Evolutionary conservation across 1,140 invertebrate species (phyloP), one percentile per base, ranked within the genome.

Genomic region (Lepidurus packardi): DNA sequence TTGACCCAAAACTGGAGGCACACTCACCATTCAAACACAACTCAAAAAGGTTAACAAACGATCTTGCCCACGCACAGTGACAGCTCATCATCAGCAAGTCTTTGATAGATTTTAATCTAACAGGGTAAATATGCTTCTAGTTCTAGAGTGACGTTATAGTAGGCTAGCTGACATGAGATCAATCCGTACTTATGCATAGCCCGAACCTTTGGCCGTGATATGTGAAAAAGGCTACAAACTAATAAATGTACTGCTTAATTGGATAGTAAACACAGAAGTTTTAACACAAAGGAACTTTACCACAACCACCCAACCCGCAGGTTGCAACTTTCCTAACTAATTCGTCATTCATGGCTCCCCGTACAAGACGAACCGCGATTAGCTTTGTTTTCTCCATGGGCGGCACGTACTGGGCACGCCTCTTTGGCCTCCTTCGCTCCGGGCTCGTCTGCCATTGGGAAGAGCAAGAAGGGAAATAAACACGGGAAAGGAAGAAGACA

Each of bases 271-370:
- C 53, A 65, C 21, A 65, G 53, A 21, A 65, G 53, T n/a, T 65
- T 65, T 65, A 65, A 65, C 53, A 65, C 53, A 65, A 65, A 65
- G 53, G 53, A 65, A 65, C 53, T 65, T 16, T 13, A n/a, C 8
- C 53, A 65, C 53, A 65, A 65, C 53, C 53, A 65, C 13, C 53
- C 53, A 65, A 65, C 53, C 53, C 53, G 53, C 53, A 65, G 53
- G 53, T 65, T 65, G 53, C 21, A 21, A 65, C 53, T 65, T 13
- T n/a, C 53, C 16, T 9, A 21, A 65, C 53, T 9, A 21, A 21
- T 65, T 65, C 53, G 53, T 0, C 21, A 21, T 65, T 65, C 53
- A 21, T 16, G 53, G 53, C 16, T 65, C 53, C 16, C 53, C 53
- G 13, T 65, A 21, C 53, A 16, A 65, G 6, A 4, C 53, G 53